Evolutionary conservation across 2,113 vertebrate species (phyloP).

Genomic region (Caranx melampygus): DNA sequence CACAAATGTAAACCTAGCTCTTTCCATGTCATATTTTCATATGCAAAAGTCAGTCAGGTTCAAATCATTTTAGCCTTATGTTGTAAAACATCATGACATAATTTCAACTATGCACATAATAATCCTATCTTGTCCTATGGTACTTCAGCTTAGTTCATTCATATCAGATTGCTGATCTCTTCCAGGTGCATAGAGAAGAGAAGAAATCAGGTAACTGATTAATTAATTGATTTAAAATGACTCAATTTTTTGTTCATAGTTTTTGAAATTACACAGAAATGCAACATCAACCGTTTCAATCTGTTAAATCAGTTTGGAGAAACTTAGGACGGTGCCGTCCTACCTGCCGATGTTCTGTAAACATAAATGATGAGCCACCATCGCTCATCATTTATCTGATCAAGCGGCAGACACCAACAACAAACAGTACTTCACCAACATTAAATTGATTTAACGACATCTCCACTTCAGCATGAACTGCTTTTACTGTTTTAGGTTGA

Average conservation of each 20-base stretch:
- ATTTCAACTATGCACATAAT: neutral
- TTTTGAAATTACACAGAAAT: neutral
- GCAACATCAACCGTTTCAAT: neutral
- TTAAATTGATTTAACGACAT: constrained; percentile 25
- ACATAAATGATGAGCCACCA: neutral
- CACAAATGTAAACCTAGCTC: neutral
- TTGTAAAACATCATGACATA: neutral
- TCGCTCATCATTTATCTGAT: constrained; percentile 8
- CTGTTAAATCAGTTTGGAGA: neutral
- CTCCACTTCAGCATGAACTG: constrained; percentile 28
- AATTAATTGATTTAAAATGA: too few species aligned
- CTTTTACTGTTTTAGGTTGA: constrained; percentile 20
- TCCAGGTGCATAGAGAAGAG: too few species aligned
- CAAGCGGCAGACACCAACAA: neutral
- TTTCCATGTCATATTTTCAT: neutral
- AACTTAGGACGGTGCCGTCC: neutral
- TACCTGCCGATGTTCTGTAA: neutral
- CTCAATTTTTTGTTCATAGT: too few species aligned
- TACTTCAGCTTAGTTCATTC: neutral
- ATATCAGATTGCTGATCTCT: neutral
- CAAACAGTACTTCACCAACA: constrained; percentile 25
- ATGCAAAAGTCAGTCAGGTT: neutral
- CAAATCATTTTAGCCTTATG: neutral
- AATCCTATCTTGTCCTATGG: neutral
- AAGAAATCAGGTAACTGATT: too few species aligned